phyloP scores from a whole-genome alignment of 2,113 vertebrate genomes.

The Coptodon rendalli region DNA sequence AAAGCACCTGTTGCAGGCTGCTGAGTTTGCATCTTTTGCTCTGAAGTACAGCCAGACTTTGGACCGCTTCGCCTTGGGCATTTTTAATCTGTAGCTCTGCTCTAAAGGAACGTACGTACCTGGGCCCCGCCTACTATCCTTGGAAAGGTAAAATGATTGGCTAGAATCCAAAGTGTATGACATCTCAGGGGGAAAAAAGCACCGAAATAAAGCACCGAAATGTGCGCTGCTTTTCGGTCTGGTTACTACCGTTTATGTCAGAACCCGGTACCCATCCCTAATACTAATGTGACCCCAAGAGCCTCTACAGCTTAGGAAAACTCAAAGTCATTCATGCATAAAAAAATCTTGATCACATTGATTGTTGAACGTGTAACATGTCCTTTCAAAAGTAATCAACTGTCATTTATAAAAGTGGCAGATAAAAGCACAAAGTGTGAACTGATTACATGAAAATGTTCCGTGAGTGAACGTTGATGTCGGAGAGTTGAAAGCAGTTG shows the following conservation, averaged over 20 bases:
- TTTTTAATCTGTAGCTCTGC: background rate
- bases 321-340: background rate
- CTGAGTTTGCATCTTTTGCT: background rate
- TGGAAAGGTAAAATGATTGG: background rate
- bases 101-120: background rate
- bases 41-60: background rate
- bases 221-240: background rate
- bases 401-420: background rate
- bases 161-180: background rate
- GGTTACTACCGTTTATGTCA: background rate
- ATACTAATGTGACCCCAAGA: background rate
- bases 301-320: background rate
- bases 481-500: background rate
- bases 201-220: background rate
- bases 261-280: accelerated
- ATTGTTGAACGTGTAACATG: background rate
- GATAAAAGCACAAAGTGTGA: background rate
- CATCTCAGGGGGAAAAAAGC: background rate
- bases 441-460: background rate
- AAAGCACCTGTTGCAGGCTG: background rate
- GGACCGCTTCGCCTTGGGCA: accelerated
- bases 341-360: background rate
- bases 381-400: background rate
- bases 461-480: background rate
- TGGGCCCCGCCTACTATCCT: accelerated